Conservation (phyloP, 2,797 vertebrate species). For the Enteromius argenteus region DNA sequence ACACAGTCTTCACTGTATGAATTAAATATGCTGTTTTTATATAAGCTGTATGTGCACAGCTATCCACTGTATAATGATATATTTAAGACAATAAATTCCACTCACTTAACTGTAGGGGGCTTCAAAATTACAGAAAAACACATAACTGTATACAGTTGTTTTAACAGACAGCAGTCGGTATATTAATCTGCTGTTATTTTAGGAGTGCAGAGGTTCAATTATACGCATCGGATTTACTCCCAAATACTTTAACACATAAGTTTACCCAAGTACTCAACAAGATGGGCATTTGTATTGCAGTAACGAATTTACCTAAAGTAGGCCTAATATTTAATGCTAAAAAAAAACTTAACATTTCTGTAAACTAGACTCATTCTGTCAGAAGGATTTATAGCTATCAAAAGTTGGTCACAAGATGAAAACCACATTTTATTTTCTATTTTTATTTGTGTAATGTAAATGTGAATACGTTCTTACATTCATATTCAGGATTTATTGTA, state of each 20-base stretch:
- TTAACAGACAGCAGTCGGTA: background rate
- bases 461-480: background rate
- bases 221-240: background rate
- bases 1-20: background rate
- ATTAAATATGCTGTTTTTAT: background rate
- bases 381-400: no score
- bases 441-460: no score
- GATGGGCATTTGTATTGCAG: background rate
- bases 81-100: background rate
- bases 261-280: background rate
- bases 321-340: no score
- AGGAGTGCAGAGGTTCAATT: background rate
- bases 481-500: background rate
- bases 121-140: background rate
- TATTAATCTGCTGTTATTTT: background rate
- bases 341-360: no score
- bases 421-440: no score
- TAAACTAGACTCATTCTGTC: no score
- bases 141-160: background rate
- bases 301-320: no score
- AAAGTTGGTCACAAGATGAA: no score
- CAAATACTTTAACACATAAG: background rate
- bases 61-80: background rate
- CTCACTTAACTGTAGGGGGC: background rate
- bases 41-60: background rate